Evolutionary conservation across 2,888 invertebrate species (phyloP).

Genomic region (Mayetiola destructor): DNA sequence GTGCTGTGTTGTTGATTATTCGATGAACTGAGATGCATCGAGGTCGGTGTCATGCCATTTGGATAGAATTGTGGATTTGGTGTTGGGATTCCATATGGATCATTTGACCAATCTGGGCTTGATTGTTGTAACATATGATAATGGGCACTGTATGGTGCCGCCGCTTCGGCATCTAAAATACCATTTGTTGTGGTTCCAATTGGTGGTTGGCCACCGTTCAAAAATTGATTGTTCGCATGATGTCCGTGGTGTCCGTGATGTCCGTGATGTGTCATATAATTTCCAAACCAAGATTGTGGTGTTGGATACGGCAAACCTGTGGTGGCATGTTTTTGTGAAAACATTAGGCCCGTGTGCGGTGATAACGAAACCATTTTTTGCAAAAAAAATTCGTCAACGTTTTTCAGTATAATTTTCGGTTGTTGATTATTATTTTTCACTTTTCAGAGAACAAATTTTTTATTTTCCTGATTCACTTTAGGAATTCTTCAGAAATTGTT

Average conservation of each 20-base stretch:
- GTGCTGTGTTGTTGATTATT: slow-evolving; percentile 19
- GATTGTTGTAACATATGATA: slow-evolving; percentile 38
- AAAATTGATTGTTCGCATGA: slow-evolving; percentile 32
- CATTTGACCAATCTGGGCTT: slow-evolving; percentile 35
- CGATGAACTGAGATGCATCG: slow-evolving; percentile 24
- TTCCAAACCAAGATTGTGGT: slow-evolving; percentile 33
- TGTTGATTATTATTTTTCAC: neutral
- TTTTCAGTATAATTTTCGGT: neutral
- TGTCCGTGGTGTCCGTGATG: too few species aligned
- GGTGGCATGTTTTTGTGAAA: slow-evolving; percentile 48
- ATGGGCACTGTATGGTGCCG: slow-evolving; percentile 25
- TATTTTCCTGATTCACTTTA: neutral
- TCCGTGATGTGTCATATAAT: slow-evolving; percentile 25
- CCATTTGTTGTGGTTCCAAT: neutral
- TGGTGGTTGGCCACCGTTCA: slow-evolving; percentile 25
- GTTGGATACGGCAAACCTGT: slow-evolving; percentile 40
- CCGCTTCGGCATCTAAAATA: neutral
- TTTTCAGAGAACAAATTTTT: neutral
- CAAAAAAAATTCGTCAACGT: too few species aligned
- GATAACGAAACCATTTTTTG: slow-evolving; percentile 48
- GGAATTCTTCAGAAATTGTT: neutral
- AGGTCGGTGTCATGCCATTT: slow-evolving; percentile 32
- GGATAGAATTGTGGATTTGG: slow-evolving; percentile 31
- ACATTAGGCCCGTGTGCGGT: slow-evolving; percentile 42
- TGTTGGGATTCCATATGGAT: slow-evolving; percentile 38